These are phyloP conservation scores for Plebejus melissa DNA, from an alignment of 2,888 invertebrate genomes.

Conservation along the genomic window DNA sequence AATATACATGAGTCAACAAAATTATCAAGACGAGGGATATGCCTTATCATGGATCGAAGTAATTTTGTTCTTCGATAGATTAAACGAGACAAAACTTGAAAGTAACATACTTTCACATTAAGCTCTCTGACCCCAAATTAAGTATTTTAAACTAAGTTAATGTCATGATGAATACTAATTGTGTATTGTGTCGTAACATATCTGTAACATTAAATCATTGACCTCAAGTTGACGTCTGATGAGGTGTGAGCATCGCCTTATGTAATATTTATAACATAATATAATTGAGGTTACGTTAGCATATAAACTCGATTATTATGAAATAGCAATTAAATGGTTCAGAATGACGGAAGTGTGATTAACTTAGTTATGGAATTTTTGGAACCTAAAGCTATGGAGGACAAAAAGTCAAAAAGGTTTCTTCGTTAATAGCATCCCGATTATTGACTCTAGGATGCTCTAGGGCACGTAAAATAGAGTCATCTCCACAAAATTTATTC, in stretches of 20 bases:
- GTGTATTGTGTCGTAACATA: constrained; percentile 5
- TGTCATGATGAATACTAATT: not conserved
- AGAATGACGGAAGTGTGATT: not conserved
- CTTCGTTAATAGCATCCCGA: not conserved
- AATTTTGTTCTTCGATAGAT: too few relatives aligned
- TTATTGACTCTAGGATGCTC: not conserved
- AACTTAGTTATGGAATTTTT: not conserved
- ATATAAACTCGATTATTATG: constrained; percentile 2
- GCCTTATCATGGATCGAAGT: not conserved
- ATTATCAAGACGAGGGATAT: not conserved
- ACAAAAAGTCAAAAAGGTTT: not conserved
- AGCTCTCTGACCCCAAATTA: not conserved
- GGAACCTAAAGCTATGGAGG: not conserved
- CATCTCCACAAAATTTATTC: not conserved
- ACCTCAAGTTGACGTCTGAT: not conserved
- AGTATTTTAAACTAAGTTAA: not conserved
- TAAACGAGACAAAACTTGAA: not conserved
- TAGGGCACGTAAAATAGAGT: too few relatives aligned
- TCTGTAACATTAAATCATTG: constrained; percentile 10
- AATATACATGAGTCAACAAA: not conserved
- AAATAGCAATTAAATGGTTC: constrained; percentile 13
- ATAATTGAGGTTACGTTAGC: constrained; percentile 1
- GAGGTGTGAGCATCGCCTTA: not conserved
- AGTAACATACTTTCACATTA: not conserved
- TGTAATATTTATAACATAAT: constrained; percentile 13